Evolutionary conservation across 2,888 invertebrate species (phyloP), one percentile per base, ranked within the genome.

Genomic region (Brachyopa scutellaris): DNA sequence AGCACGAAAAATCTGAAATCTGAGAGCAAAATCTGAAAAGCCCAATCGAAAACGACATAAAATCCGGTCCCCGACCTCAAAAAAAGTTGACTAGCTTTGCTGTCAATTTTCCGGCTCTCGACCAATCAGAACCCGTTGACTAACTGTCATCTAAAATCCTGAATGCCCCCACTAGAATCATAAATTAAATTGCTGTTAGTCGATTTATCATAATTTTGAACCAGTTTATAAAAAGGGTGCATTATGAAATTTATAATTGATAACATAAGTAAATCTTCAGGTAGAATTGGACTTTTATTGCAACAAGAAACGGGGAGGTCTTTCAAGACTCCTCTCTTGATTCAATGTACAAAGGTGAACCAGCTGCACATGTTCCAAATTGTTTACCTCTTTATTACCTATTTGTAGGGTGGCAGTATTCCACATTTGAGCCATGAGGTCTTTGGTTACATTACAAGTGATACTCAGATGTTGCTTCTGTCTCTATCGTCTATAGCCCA

Each of bases 381-480:
- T 74, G 29, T 55, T 31, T 61, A 45, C 23, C 9, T 21, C 13
- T 3, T 42, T 13, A 26, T 5, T 23, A 7, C 15, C 1, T 23
- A 1, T 53, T 86, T 92, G 66, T 89, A 96, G 95, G 94, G 94
- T 85, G 97, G 96, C 47, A 95, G 95, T 89, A 93, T 97, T 51
- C 96, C 97, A 0, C 95, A 97, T 89, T 90, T 98, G 17, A 95
- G 95, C 0, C 93, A 93, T 83, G 96, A 96, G 90, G 94, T 95
- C 0, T 92, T 96, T 59, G 91, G 93, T 84, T 92, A 93, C 88
- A 91, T 96, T 4, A 93, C 93, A 45, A 86, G 90, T 15, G 92
- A 88, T 17, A 70, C 93, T 0, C 93, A 93, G 74, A 89, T 95
- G 0, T 89, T 97, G 15, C 94, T 95, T 88, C 92, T 96, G 74